Base-by-base conservation (phyloP, 1,140 invertebrate genomes). In the Teleogryllus occipitalis region DNA sequence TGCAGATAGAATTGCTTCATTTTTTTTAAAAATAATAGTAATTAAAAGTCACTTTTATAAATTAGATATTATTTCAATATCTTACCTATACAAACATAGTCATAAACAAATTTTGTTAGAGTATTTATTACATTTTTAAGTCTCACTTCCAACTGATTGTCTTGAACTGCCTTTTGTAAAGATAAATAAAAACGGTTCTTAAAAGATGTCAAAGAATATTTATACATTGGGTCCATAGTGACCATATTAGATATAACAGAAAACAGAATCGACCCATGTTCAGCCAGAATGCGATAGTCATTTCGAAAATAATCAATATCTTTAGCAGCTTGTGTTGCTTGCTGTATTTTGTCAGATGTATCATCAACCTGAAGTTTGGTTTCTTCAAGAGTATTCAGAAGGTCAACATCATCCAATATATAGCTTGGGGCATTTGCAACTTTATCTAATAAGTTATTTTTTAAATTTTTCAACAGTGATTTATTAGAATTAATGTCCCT, bases 161-260 rank as follows among this genome's bases (percentile, higher is more conserved):
- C 93, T 0, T 93, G 93, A 82, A 94, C 86, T 8, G 94, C 91
- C 85, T 94, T 95, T 78, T 89, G 90, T 47, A 97, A 85, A 0
- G 95, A 95, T 83, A 90, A 92, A 18, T 89, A 87, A 83, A 97
- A 97, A 0, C 97, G 93, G 79, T 94, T 91, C 6, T 95, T 84
- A 82, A 95, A 96, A 3, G 92, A 91, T 7, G 88, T 90, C 39
- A 98, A 85, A 0, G 95, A 96, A 85, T 96, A 97, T 83, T 97
- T 95, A 84, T 98, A 98, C 95, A 97, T 97, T 14, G 90, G 87
- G 85, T 95, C 96, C 0, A 98, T 92, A 0, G 89, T 87, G 0
- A 94, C 90, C 93, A 97, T 94, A 84, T 97, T 95, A 0, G 93
- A 90, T 10, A 98, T 85, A 7, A 96, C 93, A 84, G 97, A 97